Evolutionary conservation across 2,797 vertebrate genomes (phyloP).

Genomic region (Denticeps clupeoides): DNA sequence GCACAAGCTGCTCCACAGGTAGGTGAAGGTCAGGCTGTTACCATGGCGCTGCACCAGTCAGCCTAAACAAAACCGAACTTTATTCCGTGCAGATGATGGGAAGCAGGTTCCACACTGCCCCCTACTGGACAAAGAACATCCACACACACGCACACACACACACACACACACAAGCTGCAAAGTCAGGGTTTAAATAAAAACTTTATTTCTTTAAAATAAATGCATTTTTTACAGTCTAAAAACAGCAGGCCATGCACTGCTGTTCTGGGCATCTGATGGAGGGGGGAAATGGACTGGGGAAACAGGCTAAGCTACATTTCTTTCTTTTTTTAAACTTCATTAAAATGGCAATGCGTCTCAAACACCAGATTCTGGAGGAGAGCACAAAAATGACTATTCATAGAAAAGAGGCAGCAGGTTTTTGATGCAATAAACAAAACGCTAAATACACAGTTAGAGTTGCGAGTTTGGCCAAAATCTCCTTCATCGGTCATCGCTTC

Average conservation of each 20-base stretch:
- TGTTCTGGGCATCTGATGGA: slow-evolving; percentile 36
- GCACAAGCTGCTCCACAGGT: slow-evolving; percentile 17
- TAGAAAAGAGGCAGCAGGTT: background rate
- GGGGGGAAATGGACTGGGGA: slow-evolving; percentile 25
- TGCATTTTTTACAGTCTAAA: slow-evolving; percentile 69
- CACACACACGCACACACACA: background rate
- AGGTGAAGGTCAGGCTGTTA: slow-evolving; percentile 15
- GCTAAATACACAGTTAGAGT: no score
- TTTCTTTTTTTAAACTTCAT: slow-evolving; percentile 31
- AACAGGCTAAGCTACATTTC: slow-evolving; percentile 30
- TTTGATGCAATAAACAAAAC: no score
- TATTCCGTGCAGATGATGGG: no score
- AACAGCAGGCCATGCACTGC: slow-evolving; percentile 59
- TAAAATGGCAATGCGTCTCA: slow-evolving; percentile 45
- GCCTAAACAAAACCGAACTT: no score
- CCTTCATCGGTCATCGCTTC: no score
- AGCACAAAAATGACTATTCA: slow-evolving; percentile 15
- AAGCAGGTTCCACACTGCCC: no score
- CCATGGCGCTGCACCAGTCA: background rate
- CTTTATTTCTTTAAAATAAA: slow-evolving; percentile 70
- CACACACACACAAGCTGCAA: background rate
- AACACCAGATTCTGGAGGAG: slow-evolving; percentile 43
- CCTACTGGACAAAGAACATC: slow-evolving; percentile 4
- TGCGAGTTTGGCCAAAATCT: no score
- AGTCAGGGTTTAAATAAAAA: slow-evolving; percentile 60